Conservation (phyloP, 2,113 vertebrate genomes). For the Thermophis baileyi region DNA sequence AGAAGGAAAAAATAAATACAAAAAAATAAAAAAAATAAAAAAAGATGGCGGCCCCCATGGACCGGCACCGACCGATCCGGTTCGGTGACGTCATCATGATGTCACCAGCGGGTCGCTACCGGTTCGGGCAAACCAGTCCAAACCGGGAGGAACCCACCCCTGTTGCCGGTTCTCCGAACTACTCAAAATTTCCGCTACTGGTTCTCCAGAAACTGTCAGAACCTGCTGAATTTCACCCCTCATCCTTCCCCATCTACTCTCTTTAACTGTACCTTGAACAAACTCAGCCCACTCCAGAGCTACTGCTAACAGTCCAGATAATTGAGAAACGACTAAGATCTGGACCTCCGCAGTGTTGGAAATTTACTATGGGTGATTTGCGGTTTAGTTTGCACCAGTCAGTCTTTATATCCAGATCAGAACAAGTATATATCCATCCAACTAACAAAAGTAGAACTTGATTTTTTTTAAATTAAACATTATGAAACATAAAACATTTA, state of each 20-base stretch:
- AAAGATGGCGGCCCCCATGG: too few species aligned
- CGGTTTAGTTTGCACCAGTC: background rate
- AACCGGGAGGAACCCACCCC: too few species aligned
- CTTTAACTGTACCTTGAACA: background rate
- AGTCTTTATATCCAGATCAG: background rate
- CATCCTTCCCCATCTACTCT: background rate
- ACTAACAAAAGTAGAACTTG: background rate
- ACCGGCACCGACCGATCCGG: too few species aligned
- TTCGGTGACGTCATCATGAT: too few species aligned
- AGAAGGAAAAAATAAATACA: too few species aligned
- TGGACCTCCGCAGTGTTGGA: background rate
- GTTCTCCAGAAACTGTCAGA: too few species aligned
- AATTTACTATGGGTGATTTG: background rate
- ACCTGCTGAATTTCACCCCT: too few species aligned
- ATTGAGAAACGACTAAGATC: background rate
- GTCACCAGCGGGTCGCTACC: too few species aligned
- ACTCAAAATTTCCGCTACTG: too few species aligned
- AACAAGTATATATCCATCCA: background rate
- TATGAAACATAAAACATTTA: background rate
- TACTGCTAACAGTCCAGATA: background rate
- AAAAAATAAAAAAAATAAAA: too few species aligned
- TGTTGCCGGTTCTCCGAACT: too few species aligned
- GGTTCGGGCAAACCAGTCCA: too few species aligned
- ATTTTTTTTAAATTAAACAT: background rate
- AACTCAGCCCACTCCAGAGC: background rate